A percentile compares a stretch with the other conserved stretches of the same genome.
Evolutionary conservation across 2,888 invertebrate genomes (phyloP).

Genomic region (Eupithecia exiguata): DNA sequence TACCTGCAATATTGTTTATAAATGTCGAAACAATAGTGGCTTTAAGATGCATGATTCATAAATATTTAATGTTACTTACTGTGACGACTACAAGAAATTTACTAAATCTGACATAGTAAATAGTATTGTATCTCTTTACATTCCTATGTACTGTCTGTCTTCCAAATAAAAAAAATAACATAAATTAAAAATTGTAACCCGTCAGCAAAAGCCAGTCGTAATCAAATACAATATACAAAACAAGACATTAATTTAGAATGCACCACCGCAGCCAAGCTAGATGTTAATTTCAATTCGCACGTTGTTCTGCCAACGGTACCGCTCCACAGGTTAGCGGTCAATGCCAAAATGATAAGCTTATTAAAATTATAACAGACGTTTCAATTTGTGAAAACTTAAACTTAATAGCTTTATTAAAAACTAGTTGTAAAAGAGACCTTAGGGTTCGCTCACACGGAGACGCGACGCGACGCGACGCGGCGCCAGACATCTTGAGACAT

Average conservation of each 20-base stretch:
- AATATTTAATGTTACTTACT: not conserved
- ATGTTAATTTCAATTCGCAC: constrained; percentile 10
- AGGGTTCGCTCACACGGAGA: too few relatives aligned
- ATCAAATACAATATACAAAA: not conserved
- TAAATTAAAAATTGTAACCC: too few relatives aligned
- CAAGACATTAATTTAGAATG: constrained; percentile 5
- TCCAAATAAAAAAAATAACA: too few relatives aligned
- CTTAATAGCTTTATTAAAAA: too few relatives aligned
- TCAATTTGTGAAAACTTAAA: not conserved
- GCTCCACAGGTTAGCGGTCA: not conserved
- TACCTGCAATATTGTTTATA: too few relatives aligned
- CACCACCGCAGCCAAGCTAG: constrained; percentile 2
- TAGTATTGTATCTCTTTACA: too few relatives aligned
- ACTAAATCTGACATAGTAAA: not conserved
- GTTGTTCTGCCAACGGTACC: constrained; percentile 8
- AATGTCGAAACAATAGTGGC: not conserved
- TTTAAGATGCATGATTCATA: not conserved
- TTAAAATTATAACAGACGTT: not conserved
- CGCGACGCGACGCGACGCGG: too few relatives aligned
- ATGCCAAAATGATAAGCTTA: not conserved
- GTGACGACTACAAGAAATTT: not conserved
- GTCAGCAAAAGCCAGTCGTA: not conserved
- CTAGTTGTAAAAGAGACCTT: too few relatives aligned
- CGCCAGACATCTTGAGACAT: too few relatives aligned
- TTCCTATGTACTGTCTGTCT: too few relatives aligned